Evolutionary conservation across 2,888 invertebrate genomes (phyloP).

Genomic region (Brachyopa scutellaris): DNA sequence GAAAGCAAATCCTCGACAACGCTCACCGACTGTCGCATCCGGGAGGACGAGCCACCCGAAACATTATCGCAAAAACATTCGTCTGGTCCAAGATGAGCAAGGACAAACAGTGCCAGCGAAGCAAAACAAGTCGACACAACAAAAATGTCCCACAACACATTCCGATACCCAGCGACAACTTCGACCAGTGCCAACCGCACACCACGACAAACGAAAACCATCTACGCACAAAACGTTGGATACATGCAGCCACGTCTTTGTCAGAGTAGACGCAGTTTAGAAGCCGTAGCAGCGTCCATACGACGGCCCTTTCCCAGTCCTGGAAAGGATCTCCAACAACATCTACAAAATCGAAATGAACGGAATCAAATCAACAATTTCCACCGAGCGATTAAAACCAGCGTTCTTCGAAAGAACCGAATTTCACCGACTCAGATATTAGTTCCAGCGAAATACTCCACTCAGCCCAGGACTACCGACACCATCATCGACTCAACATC

Average conservation of each 20-base stretch:
- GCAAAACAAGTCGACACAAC: conserved; percentile 15
- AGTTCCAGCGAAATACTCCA: too few species aligned
- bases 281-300: background rate
- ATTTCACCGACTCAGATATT: too few species aligned
- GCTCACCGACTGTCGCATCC: conserved; percentile 5
- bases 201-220: conserved; percentile 16
- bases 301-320: background rate
- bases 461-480: too few species aligned
- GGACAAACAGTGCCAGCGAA: conserved; percentile 13
- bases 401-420: too few species aligned
- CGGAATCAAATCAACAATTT: background rate
- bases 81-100: conserved; percentile 48
- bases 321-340: background rate
- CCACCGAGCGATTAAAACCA: background rate
- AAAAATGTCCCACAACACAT: conserved; percentile 16
- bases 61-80: conserved; percentile 24
- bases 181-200: conserved; percentile 31
- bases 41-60: background rate
- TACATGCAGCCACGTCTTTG: background rate
- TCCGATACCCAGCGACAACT: conserved; percentile 19
- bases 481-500: too few species aligned
- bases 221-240: background rate
- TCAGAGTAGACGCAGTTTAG: background rate
- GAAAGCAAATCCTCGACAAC: background rate
- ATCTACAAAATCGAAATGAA: background rate